Evolutionary conservation across 2,113 vertebrate genomes (phyloP).

Genomic region (Lethenteron camtschaticum): DNA sequence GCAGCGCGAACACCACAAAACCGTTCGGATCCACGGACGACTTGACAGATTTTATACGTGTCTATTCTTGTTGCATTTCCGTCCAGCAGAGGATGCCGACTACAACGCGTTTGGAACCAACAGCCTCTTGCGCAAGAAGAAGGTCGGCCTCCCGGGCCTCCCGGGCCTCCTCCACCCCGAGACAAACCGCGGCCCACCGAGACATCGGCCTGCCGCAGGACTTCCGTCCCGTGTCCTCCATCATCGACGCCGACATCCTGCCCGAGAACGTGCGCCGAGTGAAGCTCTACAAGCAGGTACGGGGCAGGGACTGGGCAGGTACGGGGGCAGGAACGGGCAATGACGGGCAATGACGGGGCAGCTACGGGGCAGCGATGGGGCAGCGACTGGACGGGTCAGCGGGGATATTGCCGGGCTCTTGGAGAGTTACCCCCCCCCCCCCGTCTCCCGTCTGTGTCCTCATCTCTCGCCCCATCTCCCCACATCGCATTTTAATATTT

Average conservation of each 20-base stretch:
- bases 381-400: too few relatives aligned
- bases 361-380: too few relatives aligned
- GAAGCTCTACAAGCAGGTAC: constrained; percentile 79
- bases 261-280: constrained; percentile 79
- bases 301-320: constrained; percentile 70
- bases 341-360: too few relatives aligned
- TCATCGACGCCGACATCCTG: constrained; percentile 90
- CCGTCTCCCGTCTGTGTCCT: too few relatives aligned
- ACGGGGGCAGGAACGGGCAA: constrained; percentile 22
- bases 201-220: constrained; percentile 79
- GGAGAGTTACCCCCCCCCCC: too few relatives aligned
- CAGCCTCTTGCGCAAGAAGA: constrained; percentile 64
- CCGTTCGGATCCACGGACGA: too few relatives aligned
- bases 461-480: too few relatives aligned
- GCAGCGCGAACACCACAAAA: too few relatives aligned
- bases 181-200: constrained; percentile 64
- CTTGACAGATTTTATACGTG: too few relatives aligned
- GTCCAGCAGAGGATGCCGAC: constrained; percentile 64
- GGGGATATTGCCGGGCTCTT: too few relatives aligned
- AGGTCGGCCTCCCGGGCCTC: constrained; percentile 44
- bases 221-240: constrained; percentile 86
- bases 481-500: too few relatives aligned
- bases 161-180: constrained; percentile 49
- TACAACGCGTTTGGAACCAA: constrained; percentile 71
- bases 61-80: too few relatives aligned